Percentiles rank a stretch among this genome's conserved stretches.
Evolutionary conservation across 1,140 invertebrate species (phyloP).

Genomic region (Cydia amplana): DNA sequence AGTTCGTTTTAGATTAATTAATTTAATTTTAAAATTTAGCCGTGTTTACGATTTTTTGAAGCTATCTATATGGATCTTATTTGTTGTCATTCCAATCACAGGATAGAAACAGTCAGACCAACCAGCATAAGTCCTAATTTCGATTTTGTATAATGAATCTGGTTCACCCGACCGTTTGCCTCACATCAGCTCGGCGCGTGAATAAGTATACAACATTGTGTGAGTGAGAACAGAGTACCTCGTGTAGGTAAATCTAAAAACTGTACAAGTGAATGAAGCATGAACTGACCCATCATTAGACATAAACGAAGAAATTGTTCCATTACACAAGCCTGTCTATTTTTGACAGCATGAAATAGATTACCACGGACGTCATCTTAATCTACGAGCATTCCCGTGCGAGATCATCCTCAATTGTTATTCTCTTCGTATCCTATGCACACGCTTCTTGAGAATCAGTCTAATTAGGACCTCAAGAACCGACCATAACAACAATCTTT

Average conservation of each 20-base stretch:
- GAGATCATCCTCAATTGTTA: neutral
- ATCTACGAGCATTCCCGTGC: conserved; percentile 1
- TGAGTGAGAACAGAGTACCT: neutral
- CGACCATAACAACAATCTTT: too few species aligned
- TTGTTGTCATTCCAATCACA: too few species aligned
- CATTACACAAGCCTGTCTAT: neutral
- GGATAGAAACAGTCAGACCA: too few species aligned
- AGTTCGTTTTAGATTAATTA: too few species aligned
- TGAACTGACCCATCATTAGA: neutral
- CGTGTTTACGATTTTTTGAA: too few species aligned
- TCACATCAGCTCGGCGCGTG: too few species aligned
- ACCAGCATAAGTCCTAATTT: too few species aligned
- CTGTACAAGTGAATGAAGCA: neutral
- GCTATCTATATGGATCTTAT: too few species aligned
- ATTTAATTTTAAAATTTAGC: too few species aligned
- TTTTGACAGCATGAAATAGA: conserved; percentile 14
- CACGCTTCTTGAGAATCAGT: neutral
- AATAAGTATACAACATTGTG: neutral
- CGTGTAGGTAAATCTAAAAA: neutral
- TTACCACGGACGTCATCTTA: conserved; percentile 6
- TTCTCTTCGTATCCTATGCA: neutral
- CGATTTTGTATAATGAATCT: too few species aligned
- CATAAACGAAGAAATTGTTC: conserved; percentile 10
- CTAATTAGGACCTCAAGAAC: neutral
- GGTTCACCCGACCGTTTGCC: too few species aligned